Evolutionary conservation across 2,113 vertebrate genomes (phyloP).

Genomic region (Lophius piscatorius): DNA sequence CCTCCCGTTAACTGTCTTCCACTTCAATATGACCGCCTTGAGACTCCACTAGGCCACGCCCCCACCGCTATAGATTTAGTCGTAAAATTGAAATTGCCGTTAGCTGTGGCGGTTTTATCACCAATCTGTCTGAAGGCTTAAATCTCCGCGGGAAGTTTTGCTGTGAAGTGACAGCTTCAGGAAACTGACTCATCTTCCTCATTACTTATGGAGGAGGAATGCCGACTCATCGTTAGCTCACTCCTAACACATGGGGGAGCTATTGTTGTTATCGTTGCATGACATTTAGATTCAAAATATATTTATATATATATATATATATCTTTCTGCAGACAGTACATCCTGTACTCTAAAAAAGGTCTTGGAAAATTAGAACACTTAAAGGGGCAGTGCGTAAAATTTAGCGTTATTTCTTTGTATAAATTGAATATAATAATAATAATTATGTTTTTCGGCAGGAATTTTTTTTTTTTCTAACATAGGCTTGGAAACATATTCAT

Average conservation of each 20-base stretch:
- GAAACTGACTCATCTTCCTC: conserved; percentile 20
- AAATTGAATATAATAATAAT: too few species aligned
- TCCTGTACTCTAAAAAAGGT: neutral
- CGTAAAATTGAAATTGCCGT: conserved; percentile 7
- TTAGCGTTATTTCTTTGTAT: too few species aligned
- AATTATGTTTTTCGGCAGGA: too few species aligned
- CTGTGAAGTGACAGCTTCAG: neutral
- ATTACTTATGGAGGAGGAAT: conserved; percentile 8
- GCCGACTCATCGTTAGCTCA: neutral
- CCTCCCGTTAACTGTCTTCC: neutral
- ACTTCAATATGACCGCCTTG: too few species aligned
- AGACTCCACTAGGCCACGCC: too few species aligned
- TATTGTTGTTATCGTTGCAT: too few species aligned
- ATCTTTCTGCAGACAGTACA: too few species aligned
- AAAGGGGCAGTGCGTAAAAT: too few species aligned
- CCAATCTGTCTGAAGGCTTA: conserved; percentile 1
- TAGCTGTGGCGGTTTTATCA: conserved; percentile 2
- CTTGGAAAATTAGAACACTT: neutral
- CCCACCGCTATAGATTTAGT: conserved; percentile 8
- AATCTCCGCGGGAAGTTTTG: conserved; percentile 1
- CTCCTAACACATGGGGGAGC: neutral
- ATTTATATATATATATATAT: too few species aligned
- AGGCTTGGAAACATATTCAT: too few species aligned
- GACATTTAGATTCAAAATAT: too few species aligned
- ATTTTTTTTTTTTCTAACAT: too few species aligned